phyloP scores from a whole-genome alignment of 2,113 vertebrate species.

The Genyomyrus donnyi region DNA sequence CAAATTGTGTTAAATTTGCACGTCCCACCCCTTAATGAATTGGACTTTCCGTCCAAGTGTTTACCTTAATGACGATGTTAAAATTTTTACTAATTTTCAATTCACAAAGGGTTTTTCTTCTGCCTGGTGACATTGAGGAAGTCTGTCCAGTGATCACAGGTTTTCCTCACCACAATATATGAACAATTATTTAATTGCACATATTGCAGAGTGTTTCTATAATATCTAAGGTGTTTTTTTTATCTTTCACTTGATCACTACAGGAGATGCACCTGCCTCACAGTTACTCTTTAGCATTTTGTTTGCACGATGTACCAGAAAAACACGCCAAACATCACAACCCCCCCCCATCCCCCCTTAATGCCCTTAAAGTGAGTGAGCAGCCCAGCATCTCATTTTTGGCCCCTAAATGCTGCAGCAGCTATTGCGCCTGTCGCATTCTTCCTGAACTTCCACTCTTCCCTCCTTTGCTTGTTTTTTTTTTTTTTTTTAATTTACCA shows the following conservation, averaged over 20 bases:
- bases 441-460: not conserved
- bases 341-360: not conserved
- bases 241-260: not conserved
- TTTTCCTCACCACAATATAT: not conserved
- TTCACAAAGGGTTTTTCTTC: not conserved
- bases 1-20: not conserved
- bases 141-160: not conserved
- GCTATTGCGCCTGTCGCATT: not conserved
- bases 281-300: not conserved
- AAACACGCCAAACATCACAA: not conserved
- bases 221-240: not conserved
- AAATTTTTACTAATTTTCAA: not conserved
- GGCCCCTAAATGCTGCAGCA: not conserved
- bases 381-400: not conserved
- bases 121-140: not conserved
- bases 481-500: not conserved
- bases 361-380: not conserved
- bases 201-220: not conserved
- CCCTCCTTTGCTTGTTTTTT: not conserved
- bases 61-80: not conserved
- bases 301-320: not conserved
- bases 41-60: too few relatives aligned
- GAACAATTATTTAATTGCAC: not conserved
- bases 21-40: not conserved
- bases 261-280: not conserved